Evolutionary conservation across 2,888 invertebrate species (phyloP).

Genomic region (Melitaea athalia): DNA sequence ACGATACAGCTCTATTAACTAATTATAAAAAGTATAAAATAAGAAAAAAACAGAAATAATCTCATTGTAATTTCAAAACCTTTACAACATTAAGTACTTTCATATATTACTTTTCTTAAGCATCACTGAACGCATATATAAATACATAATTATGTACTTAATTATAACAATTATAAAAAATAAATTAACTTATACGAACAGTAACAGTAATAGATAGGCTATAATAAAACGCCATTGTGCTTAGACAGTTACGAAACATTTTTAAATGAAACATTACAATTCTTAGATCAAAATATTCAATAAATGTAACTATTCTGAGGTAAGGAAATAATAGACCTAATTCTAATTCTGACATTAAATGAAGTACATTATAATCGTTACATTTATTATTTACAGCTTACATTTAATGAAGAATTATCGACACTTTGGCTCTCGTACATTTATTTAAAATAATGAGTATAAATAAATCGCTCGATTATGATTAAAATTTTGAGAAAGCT

Average conservation of each 20-base stretch:
- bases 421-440: slow-evolving; percentile 73
- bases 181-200: slow-evolving; percentile 56
- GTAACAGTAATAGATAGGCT: slow-evolving; percentile 49
- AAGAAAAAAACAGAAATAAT: slow-evolving; percentile 70
- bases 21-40: slow-evolving; percentile 72
- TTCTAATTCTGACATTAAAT: slow-evolving; percentile 66
- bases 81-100: slow-evolving; percentile 49
- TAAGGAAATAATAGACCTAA: slow-evolving; percentile 65
- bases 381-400: slow-evolving; percentile 59
- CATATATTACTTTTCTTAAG: slow-evolving; percentile 48
- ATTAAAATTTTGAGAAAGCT: slow-evolving; percentile 52
- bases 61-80: slow-evolving; percentile 78
- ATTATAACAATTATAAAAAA: slow-evolving; percentile 60
- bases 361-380: slow-evolving; percentile 52
- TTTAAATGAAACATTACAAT: slow-evolving; percentile 35
- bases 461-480: slow-evolving; percentile 51
- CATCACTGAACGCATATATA: slow-evolving; percentile 33
- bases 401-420: slow-evolving; percentile 57
- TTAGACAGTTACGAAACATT: slow-evolving; percentile 40
- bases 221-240: slow-evolving; percentile 60
- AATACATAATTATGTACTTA: slow-evolving; percentile 45
- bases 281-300: slow-evolving; percentile 44
- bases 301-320: slow-evolving; percentile 56
- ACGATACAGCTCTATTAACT: slow-evolving; percentile 52
- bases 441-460: slow-evolving; percentile 68